Percentiles rank a stretch among this genome's conserved stretches.
Conservation (phyloP, 2,113 vertebrate genomes). For the Ginglymostoma cirratum region DNA sequence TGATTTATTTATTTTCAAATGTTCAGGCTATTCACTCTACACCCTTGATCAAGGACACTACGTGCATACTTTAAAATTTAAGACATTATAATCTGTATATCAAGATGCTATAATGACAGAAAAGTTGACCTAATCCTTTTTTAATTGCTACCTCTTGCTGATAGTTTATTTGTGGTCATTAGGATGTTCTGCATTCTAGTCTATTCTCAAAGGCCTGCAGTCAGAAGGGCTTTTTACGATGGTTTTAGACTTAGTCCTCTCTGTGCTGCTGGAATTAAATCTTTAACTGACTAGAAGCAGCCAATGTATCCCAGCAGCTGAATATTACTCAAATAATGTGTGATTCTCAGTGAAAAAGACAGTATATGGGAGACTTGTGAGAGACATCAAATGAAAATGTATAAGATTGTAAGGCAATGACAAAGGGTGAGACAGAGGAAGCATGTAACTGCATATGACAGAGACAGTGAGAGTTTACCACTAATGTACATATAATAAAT, state of each 20-base stretch:
- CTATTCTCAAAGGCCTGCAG: not conserved
- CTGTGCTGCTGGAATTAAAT: not conserved
- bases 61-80: slow-evolving; percentile 9
- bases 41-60: not conserved
- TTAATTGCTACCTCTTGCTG: not conserved
- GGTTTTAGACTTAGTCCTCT: not conserved
- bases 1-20: not conserved
- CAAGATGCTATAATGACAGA: not conserved
- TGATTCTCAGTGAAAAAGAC: not conserved
- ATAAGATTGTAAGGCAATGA: not conserved
- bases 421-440: not conserved
- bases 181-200: not conserved
- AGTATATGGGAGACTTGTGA: not conserved
- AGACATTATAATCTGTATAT: not conserved
- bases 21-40: not conserved
- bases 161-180: not conserved
- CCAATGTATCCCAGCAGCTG: not conserved
- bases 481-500: not conserved
- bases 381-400: not conserved
- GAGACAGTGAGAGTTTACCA: not conserved
- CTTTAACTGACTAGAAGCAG: not conserved
- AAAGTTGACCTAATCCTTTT: not conserved
- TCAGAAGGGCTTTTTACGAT: not conserved
- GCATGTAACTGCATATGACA: not conserved
- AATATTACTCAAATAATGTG: not conserved